phyloP scores from a whole-genome alignment of 2,888 invertebrate species.

The Leptothorax acervorum region DNA sequence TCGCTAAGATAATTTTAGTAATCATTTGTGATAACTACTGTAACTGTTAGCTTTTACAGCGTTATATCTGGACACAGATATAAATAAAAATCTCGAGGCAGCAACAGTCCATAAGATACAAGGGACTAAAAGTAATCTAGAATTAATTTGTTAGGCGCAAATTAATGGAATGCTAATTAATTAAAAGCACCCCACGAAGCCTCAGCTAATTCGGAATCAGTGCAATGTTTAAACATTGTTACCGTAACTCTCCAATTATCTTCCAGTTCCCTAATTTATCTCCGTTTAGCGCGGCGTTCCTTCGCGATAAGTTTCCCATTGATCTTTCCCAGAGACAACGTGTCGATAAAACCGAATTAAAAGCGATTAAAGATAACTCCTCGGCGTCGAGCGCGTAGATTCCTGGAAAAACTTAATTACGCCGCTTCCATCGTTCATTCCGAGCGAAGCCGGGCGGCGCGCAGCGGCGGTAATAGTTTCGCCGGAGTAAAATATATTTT shows the following conservation, averaged over 20 bases:
- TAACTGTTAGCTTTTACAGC: not conserved
- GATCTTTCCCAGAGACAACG: not conserved
- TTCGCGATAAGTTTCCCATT: not conserved
- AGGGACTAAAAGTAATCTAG: not conserved
- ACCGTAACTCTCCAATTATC: not conserved
- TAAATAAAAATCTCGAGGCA: not conserved
- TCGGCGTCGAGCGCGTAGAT: not conserved
- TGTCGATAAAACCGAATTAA: not conserved
- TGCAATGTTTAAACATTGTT: not conserved
- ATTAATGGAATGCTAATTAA: not conserved
- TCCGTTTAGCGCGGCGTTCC: not conserved
- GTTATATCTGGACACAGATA: not conserved
- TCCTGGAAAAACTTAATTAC: conserved; percentile 23
- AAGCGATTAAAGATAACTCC: not conserved
- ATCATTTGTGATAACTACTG: not conserved
- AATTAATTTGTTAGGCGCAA: not conserved
- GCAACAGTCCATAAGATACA: not conserved
- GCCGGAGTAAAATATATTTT: conserved; percentile 36
- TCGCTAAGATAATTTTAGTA: not conserved
- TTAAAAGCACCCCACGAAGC: not conserved
- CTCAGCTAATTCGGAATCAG: not conserved
- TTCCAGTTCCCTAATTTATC: not conserved
- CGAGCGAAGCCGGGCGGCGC: not conserved
- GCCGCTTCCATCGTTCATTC: conserved; percentile 13
- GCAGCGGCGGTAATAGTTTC: conserved; percentile 43